phyloP scores from a whole-genome alignment of 2,888 invertebrate species.

The Cheilosia grossa region DNA sequence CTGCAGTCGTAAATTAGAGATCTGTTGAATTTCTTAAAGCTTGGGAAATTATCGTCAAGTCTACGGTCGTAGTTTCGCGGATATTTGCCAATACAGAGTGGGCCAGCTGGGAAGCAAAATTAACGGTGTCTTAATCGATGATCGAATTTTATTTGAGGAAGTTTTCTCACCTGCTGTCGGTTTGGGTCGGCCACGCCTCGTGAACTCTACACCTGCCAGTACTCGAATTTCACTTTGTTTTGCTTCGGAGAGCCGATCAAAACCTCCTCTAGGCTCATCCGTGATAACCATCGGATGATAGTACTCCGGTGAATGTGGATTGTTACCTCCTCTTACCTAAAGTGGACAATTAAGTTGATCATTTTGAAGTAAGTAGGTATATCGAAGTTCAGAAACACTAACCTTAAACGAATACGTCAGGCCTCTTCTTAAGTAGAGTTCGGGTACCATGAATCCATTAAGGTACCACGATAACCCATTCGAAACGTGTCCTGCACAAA shows the following conservation, averaged over 20 bases:
- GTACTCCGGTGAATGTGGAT: slow-evolving; percentile 92
- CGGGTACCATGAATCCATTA: slow-evolving; percentile 94
- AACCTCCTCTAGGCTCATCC: slow-evolving; percentile 92
- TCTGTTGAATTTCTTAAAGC: slow-evolving; percentile 93
- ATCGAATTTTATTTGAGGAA: not conserved
- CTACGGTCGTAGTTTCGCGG: slow-evolving; percentile 88
- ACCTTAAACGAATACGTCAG: slow-evolving; percentile 92
- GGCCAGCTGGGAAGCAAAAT: slow-evolving; percentile 86
- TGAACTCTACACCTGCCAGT: slow-evolving; percentile 91
- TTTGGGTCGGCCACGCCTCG: slow-evolving; percentile 91
- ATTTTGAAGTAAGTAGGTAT: not conserved
- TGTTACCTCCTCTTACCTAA: slow-evolving; percentile 91
- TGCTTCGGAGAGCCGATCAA: slow-evolving; percentile 88
- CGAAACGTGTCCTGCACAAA: slow-evolving; percentile 85
- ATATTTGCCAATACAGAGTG: slow-evolving; percentile 90
- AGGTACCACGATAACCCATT: slow-evolving; percentile 95
- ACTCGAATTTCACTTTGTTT: slow-evolving; percentile 89
- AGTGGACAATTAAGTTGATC: not conserved
- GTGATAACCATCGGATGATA: slow-evolving; percentile 96
- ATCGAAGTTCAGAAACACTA: slow-evolving; percentile 3
- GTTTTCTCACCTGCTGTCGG: slow-evolving; percentile 87
- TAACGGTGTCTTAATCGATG: not conserved
- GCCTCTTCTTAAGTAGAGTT: slow-evolving; percentile 93
- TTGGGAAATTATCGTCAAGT: slow-evolving; percentile 89
- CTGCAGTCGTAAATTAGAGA: slow-evolving; percentile 89